Conservation (phyloP, 2,113 vertebrate species). For the Corvus cornix region DNA sequence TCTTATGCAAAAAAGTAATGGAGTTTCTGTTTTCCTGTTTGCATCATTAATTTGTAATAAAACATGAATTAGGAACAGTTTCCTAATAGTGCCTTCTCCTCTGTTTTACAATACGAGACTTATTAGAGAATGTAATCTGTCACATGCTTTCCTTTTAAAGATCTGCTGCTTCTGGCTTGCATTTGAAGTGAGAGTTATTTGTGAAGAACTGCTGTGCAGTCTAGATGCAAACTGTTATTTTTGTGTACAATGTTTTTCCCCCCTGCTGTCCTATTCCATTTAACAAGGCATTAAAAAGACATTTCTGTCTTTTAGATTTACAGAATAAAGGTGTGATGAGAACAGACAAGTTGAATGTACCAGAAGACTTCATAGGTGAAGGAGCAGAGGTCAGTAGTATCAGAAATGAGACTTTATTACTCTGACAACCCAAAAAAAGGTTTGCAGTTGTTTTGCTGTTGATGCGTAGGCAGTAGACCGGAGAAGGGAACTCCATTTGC, state of each 20-base stretch:
- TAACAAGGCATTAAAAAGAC: background rate
- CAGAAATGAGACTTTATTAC: background rate
- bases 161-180: background rate
- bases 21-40: slow-evolving; percentile 28
- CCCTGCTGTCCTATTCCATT: background rate
- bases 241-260: background rate
- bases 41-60: slow-evolving; percentile 39
- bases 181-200: slow-evolving; percentile 21
- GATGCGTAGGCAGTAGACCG: background rate
- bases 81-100: background rate
- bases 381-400: background rate
- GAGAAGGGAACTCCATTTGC: background rate
- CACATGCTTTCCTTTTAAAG: slow-evolving; percentile 16
- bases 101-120: slow-evolving; percentile 6
- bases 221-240: background rate
- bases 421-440: background rate
- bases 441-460: background rate
- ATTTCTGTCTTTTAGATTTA: slow-evolving; percentile 2
- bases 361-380: background rate
- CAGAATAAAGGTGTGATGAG: background rate
- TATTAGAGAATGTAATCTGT: slow-evolving; percentile 21
- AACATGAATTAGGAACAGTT: slow-evolving; percentile 15
- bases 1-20: background rate
- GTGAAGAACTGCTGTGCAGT: background rate
- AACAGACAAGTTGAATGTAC: background rate